These are phyloP conservation scores for Euphydryas editha DNA, from an alignment of 2,888 invertebrate genomes.

Conservation along the genomic window DNA sequence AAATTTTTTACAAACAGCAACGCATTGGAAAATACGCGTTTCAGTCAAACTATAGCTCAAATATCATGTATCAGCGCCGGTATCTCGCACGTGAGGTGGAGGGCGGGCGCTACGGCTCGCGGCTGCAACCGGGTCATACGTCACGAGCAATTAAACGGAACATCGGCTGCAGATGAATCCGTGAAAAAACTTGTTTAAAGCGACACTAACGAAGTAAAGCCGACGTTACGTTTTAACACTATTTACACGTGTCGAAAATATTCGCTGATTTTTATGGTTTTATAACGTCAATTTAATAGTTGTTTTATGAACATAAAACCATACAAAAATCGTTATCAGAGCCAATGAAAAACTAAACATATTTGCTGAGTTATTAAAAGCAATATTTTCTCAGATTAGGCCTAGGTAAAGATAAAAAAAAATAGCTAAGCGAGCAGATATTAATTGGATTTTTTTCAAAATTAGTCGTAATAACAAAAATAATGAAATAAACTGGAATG, in stretches of 20 bases:
- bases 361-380: too few relatives aligned
- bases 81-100: not conserved
- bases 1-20: too few relatives aligned
- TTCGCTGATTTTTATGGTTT: not conserved
- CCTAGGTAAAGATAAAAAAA: too few relatives aligned
- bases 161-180: slow-evolving; percentile 19
- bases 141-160: slow-evolving; percentile 29
- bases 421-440: too few relatives aligned
- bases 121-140: slow-evolving; percentile 18
- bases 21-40: too few relatives aligned
- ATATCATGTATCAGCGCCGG: not conserved
- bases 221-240: slow-evolving; percentile 10
- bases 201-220: slow-evolving; percentile 26
- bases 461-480: not conserved
- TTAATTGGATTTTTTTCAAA: not conserved
- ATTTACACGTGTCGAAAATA: slow-evolving; percentile 7
- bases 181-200: slow-evolving; percentile 23
- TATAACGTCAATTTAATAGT: not conserved
- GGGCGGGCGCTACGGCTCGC: not conserved
- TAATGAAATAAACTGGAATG: not conserved
- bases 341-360: too few relatives aligned
- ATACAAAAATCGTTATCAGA: too few relatives aligned
- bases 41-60: not conserved
- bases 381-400: too few relatives aligned
- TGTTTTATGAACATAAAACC: not conserved